A percentile compares a stretch with the other conserved stretches of the same genome.
Conservation (phyloP, 2,113 vertebrate species). For the Psophia crepitans region DNA sequence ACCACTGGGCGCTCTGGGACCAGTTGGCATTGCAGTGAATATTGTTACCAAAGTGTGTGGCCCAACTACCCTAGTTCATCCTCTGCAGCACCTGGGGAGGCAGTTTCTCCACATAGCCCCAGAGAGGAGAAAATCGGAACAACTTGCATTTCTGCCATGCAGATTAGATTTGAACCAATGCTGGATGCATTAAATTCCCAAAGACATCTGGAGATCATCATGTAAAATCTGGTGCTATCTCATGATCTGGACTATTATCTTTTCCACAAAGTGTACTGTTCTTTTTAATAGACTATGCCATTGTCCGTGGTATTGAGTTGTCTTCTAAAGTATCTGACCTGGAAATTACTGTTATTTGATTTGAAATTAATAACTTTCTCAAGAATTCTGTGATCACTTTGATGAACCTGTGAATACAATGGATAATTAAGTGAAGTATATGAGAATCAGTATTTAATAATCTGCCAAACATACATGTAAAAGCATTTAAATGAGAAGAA, state of each 20-base stretch:
- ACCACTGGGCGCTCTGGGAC: not conserved
- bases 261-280: not conserved
- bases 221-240: slow-evolving; percentile 7
- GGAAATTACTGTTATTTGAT: slow-evolving; percentile 33
- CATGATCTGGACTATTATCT: slow-evolving; percentile 7
- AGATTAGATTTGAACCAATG: slow-evolving; percentile 10
- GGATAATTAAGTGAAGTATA: slow-evolving; percentile 41
- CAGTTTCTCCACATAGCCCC: not conserved
- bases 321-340: slow-evolving; percentile 15
- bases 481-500: slow-evolving; percentile 37
- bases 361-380: slow-evolving; percentile 34
- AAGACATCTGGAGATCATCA: slow-evolving; percentile 42
- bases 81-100: not conserved
- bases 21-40: not conserved
- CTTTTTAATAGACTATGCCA: not conserved
- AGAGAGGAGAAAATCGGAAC: not conserved
- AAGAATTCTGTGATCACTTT: slow-evolving; percentile 21
- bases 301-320: not conserved
- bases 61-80: not conserved
- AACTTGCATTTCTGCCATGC: not conserved
- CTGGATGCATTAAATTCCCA: slow-evolving; percentile 11
- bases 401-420: slow-evolving; percentile 36
- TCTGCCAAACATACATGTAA: slow-evolving; percentile 12
- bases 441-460: slow-evolving; percentile 59
- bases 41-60: not conserved